These are phyloP conservation scores for Zonotrichia albicollis DNA, from an alignment of 2,797 vertebrate species.

Conservation along the genomic window DNA sequence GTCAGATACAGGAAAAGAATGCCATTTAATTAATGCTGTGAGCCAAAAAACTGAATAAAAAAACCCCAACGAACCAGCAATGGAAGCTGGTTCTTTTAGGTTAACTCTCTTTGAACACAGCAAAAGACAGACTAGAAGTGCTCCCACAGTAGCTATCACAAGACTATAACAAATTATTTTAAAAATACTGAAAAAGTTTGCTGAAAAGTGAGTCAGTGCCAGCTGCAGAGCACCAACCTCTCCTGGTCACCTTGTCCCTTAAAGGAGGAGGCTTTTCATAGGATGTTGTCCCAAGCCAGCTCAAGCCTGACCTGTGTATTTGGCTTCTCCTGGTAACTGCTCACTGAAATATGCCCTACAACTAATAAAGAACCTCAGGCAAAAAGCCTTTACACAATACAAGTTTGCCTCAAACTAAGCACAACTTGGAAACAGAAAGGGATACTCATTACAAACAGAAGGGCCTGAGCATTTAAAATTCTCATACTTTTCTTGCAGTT, in stretches of 20 bases:
- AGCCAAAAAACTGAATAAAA: background rate
- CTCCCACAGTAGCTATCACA: background rate
- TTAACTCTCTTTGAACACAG: background rate
- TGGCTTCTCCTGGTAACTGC: background rate
- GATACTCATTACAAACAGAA: background rate
- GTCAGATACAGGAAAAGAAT: constrained; percentile 29
- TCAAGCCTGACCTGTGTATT: background rate
- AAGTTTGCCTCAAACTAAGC: background rate
- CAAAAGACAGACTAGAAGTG: background rate
- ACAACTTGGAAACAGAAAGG: background rate
- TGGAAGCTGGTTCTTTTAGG: background rate
- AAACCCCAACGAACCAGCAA: background rate
- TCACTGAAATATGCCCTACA: background rate
- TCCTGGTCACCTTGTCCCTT: background rate
- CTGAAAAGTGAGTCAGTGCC: background rate
- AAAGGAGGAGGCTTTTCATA: background rate
- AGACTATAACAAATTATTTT: background rate
- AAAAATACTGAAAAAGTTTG: background rate
- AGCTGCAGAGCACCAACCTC: background rate
- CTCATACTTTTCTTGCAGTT: background rate
- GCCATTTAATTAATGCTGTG: constrained; percentile 26
- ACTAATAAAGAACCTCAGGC: background rate
- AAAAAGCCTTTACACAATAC: background rate
- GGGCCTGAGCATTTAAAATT: background rate
- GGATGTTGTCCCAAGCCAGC: background rate